Evolutionary conservation across 2,888 invertebrate genomes (phyloP).

Genomic region (Danaus chrysippus): DNA sequence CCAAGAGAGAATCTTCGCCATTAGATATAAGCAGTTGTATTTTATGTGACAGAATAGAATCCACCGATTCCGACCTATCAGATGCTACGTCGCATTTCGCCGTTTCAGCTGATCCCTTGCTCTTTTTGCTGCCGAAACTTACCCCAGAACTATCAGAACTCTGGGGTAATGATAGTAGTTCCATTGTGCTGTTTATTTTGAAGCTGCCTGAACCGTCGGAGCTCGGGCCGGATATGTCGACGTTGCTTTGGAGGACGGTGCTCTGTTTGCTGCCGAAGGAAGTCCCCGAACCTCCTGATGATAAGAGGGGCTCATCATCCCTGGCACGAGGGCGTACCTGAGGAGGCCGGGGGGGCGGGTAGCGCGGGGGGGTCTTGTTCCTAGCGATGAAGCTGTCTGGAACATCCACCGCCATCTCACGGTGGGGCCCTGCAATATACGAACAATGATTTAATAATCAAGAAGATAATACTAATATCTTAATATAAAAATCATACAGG

Average conservation of each 20-base stretch:
- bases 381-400: constrained; percentile 95
- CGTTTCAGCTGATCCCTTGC: constrained; percentile 67
- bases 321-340: constrained; percentile 78
- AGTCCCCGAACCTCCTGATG: constrained; percentile 67
- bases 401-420: constrained; percentile 99
- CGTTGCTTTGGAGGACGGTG: constrained; percentile 59
- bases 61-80: constrained; percentile 61
- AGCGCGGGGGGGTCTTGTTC: constrained; percentile 94
- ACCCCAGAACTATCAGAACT: constrained; percentile 65
- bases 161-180: constrained; percentile 65
- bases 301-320: constrained; percentile 74
- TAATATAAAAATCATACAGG: not conserved
- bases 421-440: constrained; percentile 86
- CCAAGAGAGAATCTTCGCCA: constrained; percentile 68
- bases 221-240: constrained; percentile 60
- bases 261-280: constrained; percentile 71
- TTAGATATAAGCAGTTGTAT: constrained; percentile 71
- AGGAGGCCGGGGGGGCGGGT: constrained; percentile 88
- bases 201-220: constrained; percentile 67
- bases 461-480: constrained; percentile 1
- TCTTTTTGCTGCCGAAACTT: constrained; percentile 68
- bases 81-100: constrained; percentile 65
- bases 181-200: constrained; percentile 65
- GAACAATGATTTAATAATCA: constrained; percentile 7
- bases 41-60: constrained; percentile 57